phyloP scores from a whole-genome alignment of 2,797 vertebrate species.

The Mus caroli region DNA sequence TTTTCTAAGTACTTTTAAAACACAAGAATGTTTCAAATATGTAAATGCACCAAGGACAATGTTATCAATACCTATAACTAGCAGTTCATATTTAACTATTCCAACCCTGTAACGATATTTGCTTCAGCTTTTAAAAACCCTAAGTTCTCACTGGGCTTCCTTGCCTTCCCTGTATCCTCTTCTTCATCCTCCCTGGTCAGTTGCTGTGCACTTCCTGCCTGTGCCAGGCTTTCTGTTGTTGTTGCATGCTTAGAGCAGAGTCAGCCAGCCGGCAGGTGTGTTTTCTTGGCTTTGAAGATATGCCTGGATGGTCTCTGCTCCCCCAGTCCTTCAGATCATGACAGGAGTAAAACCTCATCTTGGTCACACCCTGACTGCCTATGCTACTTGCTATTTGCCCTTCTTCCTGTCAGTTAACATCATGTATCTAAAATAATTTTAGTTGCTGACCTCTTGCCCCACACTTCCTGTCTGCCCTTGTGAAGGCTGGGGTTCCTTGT shows the following conservation, averaged over 20 bases:
- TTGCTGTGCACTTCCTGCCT: constrained; percentile 3
- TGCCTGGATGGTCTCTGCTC: background rate
- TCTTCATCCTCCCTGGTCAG: background rate
- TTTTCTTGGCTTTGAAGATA: background rate
- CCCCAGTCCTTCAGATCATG: background rate
- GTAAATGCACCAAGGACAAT: background rate
- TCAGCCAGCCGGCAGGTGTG: background rate
- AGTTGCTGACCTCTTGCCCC: background rate
- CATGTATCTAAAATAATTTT: background rate
- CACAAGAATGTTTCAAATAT: constrained; percentile 43
- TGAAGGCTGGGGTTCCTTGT: background rate
- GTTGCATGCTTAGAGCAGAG: background rate
- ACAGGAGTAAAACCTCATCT: constrained; percentile 3
- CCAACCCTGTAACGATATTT: constrained; percentile 3
- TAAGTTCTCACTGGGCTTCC: background rate
- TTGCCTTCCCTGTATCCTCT: background rate
- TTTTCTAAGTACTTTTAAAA: constrained; percentile 38
- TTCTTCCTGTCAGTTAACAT: background rate
- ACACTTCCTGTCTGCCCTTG: background rate
- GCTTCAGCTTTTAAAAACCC: background rate
- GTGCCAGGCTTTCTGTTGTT: background rate
- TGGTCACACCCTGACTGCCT: background rate
- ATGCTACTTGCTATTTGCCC: background rate
- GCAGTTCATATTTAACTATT: background rate
- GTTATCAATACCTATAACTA: background rate